Base-by-base conservation (phyloP, 1,140 invertebrate genomes). In the Dreissena rostriformis region DNA sequence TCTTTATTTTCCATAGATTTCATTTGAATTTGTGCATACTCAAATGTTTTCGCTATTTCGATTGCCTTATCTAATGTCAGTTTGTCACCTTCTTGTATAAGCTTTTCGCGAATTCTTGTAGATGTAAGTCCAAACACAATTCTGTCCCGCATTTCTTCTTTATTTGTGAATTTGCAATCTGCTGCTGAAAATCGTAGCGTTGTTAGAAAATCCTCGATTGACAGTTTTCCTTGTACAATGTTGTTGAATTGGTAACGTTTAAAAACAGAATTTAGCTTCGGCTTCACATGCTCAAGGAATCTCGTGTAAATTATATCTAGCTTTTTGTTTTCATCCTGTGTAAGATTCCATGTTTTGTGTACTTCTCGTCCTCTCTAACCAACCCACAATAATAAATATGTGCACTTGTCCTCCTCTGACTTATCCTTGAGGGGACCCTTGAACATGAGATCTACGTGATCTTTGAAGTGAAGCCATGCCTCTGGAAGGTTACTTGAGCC, bases 21-120 rank as follows among this genome's bases (percentile, higher is more conserved):
- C 17, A 76, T 19, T 76, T 76, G 61, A 2, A 0, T 28, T 28
- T 76, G 57, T 24, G 57, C 74, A 28, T 76, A 63, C 24, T 76
- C 61, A 29, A 14, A 76, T 15, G 55, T 39, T 53, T 67, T 63
- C 7, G n/a, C 22, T 28, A 79, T 68, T 26, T 79, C 28, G 7
- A 79, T 67, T 17, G 76, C 76, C 28, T 52, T 79, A 14, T 51
- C 65, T 15, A 79, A 52, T n/a, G 65, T 68, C 29, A 79, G 55
- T 24, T 79, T 53, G n/a, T 79, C 49, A 15, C 76, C 66, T 39
- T 79, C 63, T 66, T 67, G 66, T 19, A 67, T 79, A 12, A 79
- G 65, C 63, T 70, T 79, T 52, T 79, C 63, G 28, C 76, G 66
- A 4, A 79, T 57, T 53, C 52, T 79, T 19, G n/a, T 14, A 26